Evolutionary conservation across 2,888 invertebrate species (phyloP).

Genomic region (Xestobium rufovillosum): DNA sequence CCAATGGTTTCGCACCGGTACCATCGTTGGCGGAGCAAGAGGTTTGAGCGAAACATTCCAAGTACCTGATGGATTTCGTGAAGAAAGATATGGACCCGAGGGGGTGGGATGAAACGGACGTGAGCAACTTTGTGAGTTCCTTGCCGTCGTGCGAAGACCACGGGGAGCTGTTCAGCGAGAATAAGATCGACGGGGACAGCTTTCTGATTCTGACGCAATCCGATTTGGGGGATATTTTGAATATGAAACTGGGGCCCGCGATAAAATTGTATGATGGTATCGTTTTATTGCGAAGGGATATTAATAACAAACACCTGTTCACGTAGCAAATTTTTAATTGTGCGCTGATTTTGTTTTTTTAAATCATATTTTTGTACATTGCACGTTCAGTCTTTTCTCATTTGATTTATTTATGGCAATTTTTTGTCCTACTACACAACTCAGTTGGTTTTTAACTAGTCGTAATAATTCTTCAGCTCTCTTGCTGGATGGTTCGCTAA

Average conservation of each 20-base stretch:
- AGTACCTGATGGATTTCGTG: conserved; percentile 46
- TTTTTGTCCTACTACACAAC: too few relatives aligned
- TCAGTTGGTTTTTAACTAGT: too few relatives aligned
- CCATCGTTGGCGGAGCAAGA: conserved; percentile 33
- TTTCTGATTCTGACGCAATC: conserved; percentile 74
- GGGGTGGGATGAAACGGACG: conserved; percentile 58
- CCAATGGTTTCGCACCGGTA: conserved; percentile 25
- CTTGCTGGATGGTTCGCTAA: too few relatives aligned
- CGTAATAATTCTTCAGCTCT: too few relatives aligned
- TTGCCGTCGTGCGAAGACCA: conserved; percentile 53
- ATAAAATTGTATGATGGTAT: conserved; percentile 73
- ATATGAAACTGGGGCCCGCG: conserved; percentile 77
- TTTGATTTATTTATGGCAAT: too few relatives aligned
- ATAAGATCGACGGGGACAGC: conserved; percentile 73
- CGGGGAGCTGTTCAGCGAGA: conserved; percentile 44
- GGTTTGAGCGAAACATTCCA: conserved; percentile 55
- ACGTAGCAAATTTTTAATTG: too few relatives aligned
- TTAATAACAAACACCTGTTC: too few relatives aligned
- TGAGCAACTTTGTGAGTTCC: conserved; percentile 52
- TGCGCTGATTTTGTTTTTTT: too few relatives aligned
- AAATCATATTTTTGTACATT: too few relatives aligned
- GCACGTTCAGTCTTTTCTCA: too few relatives aligned
- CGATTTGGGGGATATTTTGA: conserved; percentile 67
- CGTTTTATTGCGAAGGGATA: conserved; percentile 46
- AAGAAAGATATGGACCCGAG: conserved; percentile 47